These are phyloP conservation scores for Ptychoptera albimana DNA, from an alignment of 2,888 invertebrate genomes.

Conservation along the genomic window DNA sequence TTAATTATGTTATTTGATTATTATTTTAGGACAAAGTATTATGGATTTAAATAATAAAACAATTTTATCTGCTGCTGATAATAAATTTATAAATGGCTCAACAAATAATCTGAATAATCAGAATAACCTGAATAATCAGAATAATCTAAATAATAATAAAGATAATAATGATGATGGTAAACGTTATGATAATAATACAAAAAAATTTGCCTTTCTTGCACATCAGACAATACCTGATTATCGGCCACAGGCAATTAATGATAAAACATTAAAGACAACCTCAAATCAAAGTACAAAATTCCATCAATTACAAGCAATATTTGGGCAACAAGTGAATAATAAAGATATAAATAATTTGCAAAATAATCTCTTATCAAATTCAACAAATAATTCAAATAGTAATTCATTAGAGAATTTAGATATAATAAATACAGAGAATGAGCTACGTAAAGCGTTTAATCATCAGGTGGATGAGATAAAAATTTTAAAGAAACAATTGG, in stretches of 20 bases:
- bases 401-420: conserved; percentile 13
- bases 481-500: conserved; percentile 58
- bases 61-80: conserved; percentile 5
- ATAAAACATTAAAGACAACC: conserved; percentile 58
- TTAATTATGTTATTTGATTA: neutral
- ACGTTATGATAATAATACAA: conserved; percentile 57
- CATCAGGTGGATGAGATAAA: conserved; percentile 66
- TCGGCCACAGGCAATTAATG: conserved; percentile 51
- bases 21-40: conserved; percentile 7
- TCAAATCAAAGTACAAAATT: conserved; percentile 67
- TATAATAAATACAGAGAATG: conserved; percentile 12
- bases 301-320: conserved; percentile 62
- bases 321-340: conserved; percentile 40
- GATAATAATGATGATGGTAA: conserved; percentile 9
- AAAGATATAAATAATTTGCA: conserved; percentile 17
- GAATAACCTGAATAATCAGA: neutral
- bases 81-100: conserved; percentile 8
- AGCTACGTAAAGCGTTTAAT: conserved; percentile 57
- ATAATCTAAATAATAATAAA: conserved; percentile 7
- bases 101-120: too few species aligned
- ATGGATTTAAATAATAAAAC: conserved; percentile 6
- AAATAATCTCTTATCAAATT: conserved; percentile 11
- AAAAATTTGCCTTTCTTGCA: conserved; percentile 73
- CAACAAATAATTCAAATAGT: conserved; percentile 10
- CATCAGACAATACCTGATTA: conserved; percentile 80